Percentiles rank a stretch among this genome's conserved stretches.
These are phyloP conservation scores for Pyxicephalus adspersus DNA, from an alignment of 2,113 vertebrate species.

Conservation along the genomic window DNA sequence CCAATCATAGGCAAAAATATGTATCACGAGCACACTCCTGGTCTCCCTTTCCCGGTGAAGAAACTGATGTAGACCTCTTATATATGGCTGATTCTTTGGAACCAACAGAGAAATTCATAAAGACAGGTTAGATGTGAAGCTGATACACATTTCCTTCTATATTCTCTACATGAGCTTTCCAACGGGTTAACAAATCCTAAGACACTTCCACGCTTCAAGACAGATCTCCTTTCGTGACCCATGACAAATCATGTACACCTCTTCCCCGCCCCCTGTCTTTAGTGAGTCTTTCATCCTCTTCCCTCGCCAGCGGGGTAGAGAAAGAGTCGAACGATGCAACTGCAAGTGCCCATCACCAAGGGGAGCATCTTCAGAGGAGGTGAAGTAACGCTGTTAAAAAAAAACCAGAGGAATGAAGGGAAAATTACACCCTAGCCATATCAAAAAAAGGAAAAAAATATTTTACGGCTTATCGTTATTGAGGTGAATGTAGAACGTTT, in stretches of 20 bases:
- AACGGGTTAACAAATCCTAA: too few species aligned
- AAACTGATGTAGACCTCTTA: too few species aligned
- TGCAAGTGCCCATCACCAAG: neutral
- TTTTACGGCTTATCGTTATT: neutral
- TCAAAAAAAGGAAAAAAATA: neutral
- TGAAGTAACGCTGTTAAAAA: neutral
- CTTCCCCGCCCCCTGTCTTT: neutral
- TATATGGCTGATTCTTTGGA: too few species aligned
- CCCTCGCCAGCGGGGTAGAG: neutral
- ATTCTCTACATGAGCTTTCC: too few species aligned
- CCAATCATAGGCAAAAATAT: too few species aligned
- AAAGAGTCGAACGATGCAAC: neutral
- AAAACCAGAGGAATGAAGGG: constrained; percentile 3
- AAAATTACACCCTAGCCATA: constrained; percentile 8
- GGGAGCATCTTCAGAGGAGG: neutral
- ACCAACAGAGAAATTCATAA: too few species aligned
- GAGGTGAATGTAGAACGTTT: neutral
- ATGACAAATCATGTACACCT: neutral
- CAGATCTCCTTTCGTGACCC: too few species aligned
- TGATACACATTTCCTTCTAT: too few species aligned
- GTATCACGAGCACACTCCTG: too few species aligned
- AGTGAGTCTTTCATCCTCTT: neutral
- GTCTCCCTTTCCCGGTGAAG: too few species aligned
- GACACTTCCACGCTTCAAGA: too few species aligned
- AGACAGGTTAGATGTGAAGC: too few species aligned